Conservation (phyloP, 2,888 invertebrate genomes). For the Apocheima hispidaria region DNA sequence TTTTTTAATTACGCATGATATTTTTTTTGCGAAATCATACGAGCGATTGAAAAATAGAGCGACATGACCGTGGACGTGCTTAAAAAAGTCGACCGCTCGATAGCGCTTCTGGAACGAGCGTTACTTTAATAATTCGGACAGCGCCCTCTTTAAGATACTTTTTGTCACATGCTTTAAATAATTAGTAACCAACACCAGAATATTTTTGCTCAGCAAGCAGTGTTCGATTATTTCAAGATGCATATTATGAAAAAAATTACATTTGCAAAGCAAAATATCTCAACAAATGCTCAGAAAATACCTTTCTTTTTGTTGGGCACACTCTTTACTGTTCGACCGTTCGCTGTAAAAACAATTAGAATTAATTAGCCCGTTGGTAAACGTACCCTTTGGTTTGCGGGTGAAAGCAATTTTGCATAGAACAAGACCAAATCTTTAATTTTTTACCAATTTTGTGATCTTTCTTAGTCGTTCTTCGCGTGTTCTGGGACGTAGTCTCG, state of each 20-base stretch:
- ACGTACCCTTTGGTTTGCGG: constrained; percentile 46
- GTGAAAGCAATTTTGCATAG: constrained; percentile 51
- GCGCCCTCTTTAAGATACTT: not conserved
- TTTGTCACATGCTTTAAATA: not conserved
- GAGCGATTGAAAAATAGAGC: no score
- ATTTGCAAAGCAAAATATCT: constrained; percentile 22
- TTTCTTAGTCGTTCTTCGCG: constrained; percentile 54
- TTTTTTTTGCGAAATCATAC: no score
- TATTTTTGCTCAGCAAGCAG: not conserved
- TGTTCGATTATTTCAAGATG: not conserved
- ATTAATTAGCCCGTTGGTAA: constrained; percentile 37
- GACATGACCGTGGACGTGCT: no score
- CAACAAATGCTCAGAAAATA: constrained; percentile 46
- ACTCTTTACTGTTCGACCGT: constrained; percentile 65
- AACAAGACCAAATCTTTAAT: constrained; percentile 56
- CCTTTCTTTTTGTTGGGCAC: constrained; percentile 69
- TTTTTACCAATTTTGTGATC: constrained; percentile 70
- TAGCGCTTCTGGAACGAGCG: no score
- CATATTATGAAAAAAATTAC: not conserved
- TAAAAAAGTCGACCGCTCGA: no score
- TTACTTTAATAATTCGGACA: no score
- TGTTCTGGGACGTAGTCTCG: constrained; percentile 46
- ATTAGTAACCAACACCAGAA: constrained; percentile 2
- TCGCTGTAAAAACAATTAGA: constrained; percentile 63
- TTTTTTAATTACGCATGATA: no score